Evolutionary conservation across 2,113 vertebrate species (phyloP).

Genomic region (Leptosomus discolor): DNA sequence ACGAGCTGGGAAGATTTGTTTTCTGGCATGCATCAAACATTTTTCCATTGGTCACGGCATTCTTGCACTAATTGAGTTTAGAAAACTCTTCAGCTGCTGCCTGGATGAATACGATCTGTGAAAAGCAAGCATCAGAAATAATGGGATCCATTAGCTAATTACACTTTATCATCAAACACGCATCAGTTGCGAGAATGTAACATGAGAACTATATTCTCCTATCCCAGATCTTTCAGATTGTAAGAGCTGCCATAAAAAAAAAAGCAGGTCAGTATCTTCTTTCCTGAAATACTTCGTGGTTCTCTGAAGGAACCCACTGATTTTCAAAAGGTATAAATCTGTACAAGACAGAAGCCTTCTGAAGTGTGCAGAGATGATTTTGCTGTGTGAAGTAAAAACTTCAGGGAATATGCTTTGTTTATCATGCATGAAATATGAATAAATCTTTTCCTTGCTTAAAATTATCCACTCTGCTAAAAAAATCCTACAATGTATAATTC

Average conservation of each 20-base stretch:
- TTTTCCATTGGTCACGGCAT: constrained; percentile 64
- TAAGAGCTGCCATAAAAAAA: background rate
- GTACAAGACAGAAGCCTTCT: background rate
- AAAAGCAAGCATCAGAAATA: constrained; percentile 36
- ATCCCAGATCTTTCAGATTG: background rate
- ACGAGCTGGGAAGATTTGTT: constrained; percentile 56
- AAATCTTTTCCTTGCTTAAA: background rate
- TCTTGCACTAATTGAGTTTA: constrained; percentile 62
- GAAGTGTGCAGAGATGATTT: background rate
- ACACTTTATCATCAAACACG: constrained; percentile 1
- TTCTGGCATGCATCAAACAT: constrained; percentile 56
- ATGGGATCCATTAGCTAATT: constrained; percentile 44
- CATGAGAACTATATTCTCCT: background rate
- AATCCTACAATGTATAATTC: background rate
- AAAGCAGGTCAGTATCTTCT: background rate
- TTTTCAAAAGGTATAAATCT: background rate
- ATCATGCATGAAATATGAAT: background rate
- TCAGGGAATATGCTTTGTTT: background rate
- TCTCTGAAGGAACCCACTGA: background rate
- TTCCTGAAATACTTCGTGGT: background rate
- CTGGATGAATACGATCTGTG: background rate
- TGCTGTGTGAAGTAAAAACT: background rate
- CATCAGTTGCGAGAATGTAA: constrained; percentile 7
- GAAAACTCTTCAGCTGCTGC: constrained; percentile 47
- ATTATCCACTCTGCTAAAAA: background rate